Conservation (phyloP, 2,113 vertebrate genomes). For the Nothobranchius furzeri region DNA sequence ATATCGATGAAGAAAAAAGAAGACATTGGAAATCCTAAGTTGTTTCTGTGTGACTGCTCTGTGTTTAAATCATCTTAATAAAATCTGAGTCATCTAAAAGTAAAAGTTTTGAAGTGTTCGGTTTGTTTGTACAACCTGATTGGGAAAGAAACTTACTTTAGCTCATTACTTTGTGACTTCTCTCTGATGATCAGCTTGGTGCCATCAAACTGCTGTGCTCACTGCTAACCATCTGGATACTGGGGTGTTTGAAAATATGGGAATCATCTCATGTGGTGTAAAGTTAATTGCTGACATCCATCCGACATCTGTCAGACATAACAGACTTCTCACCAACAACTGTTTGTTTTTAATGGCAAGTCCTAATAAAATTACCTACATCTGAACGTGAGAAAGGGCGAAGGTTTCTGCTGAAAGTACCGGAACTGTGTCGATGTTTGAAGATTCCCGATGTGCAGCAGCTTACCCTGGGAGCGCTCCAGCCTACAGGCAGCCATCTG, state of each 20-base stretch:
- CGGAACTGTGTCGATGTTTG: background rate
- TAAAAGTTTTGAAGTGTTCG: background rate
- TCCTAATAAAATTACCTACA: conserved; percentile 1
- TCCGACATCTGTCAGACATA: background rate
- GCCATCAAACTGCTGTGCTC: conserved; percentile 6
- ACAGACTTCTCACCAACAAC: conserved; percentile 12
- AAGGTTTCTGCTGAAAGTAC: background rate
- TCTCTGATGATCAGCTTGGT: conserved; percentile 6
- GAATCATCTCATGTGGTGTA: conserved; percentile 8
- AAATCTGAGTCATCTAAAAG: background rate
- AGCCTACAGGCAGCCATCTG: conserved; percentile 62
- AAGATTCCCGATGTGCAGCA: conserved; percentile 29
- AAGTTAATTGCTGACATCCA: conserved; percentile 11
- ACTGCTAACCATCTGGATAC: conserved; percentile 33
- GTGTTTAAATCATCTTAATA: background rate
- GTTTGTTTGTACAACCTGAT: background rate
- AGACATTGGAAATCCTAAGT: too few species aligned
- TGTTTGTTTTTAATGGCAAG: background rate
- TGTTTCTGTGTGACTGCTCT: background rate
- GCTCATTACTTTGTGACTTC: conserved; percentile 16
- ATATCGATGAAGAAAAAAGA: too few species aligned
- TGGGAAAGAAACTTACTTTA: background rate
- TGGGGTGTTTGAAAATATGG: conserved; percentile 20
- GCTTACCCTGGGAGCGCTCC: conserved; percentile 43
- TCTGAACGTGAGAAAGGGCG: background rate